phyloP scores from a whole-genome alignment of 1,140 invertebrate species.

The Scaptomyza graminum region DNA sequence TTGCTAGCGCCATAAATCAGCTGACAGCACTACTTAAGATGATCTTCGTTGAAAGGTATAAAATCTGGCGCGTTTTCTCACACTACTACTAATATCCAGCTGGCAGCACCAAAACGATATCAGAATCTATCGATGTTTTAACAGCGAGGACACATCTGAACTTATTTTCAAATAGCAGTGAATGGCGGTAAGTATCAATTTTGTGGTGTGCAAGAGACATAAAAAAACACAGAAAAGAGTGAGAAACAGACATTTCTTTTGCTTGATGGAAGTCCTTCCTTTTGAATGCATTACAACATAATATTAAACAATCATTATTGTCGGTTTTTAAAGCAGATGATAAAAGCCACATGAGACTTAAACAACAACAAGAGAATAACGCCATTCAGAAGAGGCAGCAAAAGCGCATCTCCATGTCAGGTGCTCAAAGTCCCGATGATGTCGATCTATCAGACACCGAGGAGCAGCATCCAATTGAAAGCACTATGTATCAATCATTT shows the following conservation, averaged over 20 bases:
- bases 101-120: too few species aligned
- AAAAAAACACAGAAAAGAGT: neutral
- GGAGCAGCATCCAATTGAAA: constrained; percentile 36
- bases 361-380: constrained; percentile 13
- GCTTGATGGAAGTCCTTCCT: too few species aligned
- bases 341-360: constrained; percentile 16
- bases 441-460: constrained; percentile 61
- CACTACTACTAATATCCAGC: too few species aligned
- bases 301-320: too few species aligned
- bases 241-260: neutral
- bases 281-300: too few species aligned
- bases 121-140: neutral
- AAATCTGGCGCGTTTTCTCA: too few species aligned
- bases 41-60: too few species aligned
- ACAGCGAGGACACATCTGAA: neutral
- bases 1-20: constrained; percentile 59
- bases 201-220: too few species aligned
- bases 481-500: constrained; percentile 33
- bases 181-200: constrained; percentile 43
- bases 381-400: constrained; percentile 38
- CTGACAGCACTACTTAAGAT: too few species aligned
- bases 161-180: constrained; percentile 66
- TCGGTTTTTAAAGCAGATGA: constrained; percentile 33
- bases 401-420: too few species aligned
- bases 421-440: neutral